Evolutionary conservation across 2,888 invertebrate species (phyloP).

Genomic region (Stenchaetothrips biformis): DNA sequence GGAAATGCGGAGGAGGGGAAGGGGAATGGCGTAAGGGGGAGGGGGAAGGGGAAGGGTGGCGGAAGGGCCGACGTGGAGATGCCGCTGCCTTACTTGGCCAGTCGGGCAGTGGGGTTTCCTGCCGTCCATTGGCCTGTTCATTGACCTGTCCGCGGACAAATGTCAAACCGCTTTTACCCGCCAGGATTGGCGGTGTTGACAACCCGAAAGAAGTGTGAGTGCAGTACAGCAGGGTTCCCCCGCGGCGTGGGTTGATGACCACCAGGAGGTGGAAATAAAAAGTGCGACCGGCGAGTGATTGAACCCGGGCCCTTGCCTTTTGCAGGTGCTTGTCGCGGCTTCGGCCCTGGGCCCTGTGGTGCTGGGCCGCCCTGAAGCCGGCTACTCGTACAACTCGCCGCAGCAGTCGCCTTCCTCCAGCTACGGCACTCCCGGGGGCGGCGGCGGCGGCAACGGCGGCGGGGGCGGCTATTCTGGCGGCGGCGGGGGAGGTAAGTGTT

Average conservation of each 20-base stretch:
- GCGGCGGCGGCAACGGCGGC: not conserved
- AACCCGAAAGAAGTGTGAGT: not conserved
- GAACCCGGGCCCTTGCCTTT: too few species aligned
- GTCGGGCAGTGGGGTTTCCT: too few species aligned
- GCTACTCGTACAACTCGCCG: not conserved
- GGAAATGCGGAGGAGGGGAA: too few species aligned
- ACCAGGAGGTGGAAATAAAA: not conserved
- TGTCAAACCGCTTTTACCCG: too few species aligned
- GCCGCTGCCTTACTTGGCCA: too few species aligned
- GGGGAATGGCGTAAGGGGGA: too few species aligned
- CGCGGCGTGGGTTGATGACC: too few species aligned
- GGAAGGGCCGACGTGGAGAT: too few species aligned
- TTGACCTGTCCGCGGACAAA: too few species aligned
- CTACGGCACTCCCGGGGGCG: not conserved
- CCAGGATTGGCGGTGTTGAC: too few species aligned
- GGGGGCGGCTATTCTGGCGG: not conserved
- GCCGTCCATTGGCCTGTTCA: too few species aligned
- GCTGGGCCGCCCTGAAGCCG: not conserved
- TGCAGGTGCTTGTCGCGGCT: conserved; percentile 6
- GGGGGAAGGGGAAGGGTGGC: too few species aligned
- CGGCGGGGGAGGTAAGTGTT: not conserved
- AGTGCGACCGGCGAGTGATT: not conserved
- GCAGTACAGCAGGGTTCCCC: not conserved
- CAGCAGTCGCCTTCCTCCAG: conserved; percentile 13
- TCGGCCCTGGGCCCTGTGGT: not conserved